Base-by-base conservation (phyloP, 2,888 invertebrate species). In the Phyllotreta striolata region DNA sequence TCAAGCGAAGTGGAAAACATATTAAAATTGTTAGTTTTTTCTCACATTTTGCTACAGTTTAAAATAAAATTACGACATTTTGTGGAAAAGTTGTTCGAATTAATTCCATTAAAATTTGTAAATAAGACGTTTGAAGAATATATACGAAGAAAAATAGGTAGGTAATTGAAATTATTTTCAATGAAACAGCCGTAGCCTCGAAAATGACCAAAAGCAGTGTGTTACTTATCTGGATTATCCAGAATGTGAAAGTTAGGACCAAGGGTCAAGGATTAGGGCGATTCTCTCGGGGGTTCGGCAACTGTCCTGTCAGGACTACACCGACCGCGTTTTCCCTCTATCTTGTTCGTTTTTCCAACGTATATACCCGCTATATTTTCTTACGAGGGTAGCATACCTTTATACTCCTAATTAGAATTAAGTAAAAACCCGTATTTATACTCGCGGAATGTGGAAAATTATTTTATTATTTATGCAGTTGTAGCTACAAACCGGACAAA, bases 231-330 rank as follows among this genome's bases (percentile, higher is more conserved):
- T 56, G 37, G 44, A 43, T 46, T 46, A 56, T 44, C 44, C 12
- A 46, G 56, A 46, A 56, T 37, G 37, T 56, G 38, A 56, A 38
- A 56, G 44, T 56, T 37, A 56, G 44, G 56, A 44, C 44, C 38
- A 56, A 56, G 52, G 52, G 52, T 52, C 52, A 52, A 52, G 44
- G 56, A 56, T 56, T 56, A 56, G 13, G 37, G 43, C 43, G 56
- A 56, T 56, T 35, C 46, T 44, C 46, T 14, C 3, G 56, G 46
- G 44, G 37, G 35, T 46, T 44, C 55, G 37, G 13, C 44, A 12
- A 35, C 44, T 56, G 44, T 46, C 38, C 56, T 35, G 46, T 35
- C 43, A 43, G 13, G 35, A 56, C 37, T 56, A 37, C 34, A 47
- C 12, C n/a, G 47, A 47, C 14, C 14, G 12, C 47, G 14, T 14